Evolutionary conservation across 2,888 invertebrate genomes (phyloP).

Genomic region (Stictocephala bisonia): DNA sequence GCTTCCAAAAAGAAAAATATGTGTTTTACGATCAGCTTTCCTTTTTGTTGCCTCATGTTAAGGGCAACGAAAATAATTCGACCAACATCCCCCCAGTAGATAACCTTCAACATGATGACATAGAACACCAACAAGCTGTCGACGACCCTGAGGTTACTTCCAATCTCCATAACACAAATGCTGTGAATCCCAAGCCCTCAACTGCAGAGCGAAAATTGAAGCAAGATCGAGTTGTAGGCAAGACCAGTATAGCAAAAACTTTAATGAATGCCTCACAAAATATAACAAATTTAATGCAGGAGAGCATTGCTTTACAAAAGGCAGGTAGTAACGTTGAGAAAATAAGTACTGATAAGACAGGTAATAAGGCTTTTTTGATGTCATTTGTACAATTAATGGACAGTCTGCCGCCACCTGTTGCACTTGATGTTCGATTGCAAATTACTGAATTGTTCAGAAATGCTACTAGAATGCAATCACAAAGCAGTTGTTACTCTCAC

Average conservation of each 20-base stretch:
- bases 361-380: too few relatives aligned
- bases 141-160: neutral
- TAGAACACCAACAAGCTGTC: neutral
- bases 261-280: constrained; percentile 9
- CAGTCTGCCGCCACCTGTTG: constrained; percentile 17
- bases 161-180: too few relatives aligned
- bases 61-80: constrained; percentile 1
- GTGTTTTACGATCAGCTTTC: too few relatives aligned
- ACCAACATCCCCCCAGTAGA: constrained; percentile 12
- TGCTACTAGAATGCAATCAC: neutral
- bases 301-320: constrained; percentile 29
- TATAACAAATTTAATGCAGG: constrained; percentile 5
- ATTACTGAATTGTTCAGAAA: constrained; percentile 4
- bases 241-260: neutral
- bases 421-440: constrained; percentile 2
- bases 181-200: neutral
- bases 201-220: neutral
- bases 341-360: neutral
- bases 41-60: too few relatives aligned
- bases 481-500: neutral
- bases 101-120: neutral
- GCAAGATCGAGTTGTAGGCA: constrained; percentile 15
- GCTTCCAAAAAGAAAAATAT: too few relatives aligned
- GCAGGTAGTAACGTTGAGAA: neutral
- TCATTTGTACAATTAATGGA: constrained; percentile 21